Evolutionary conservation across 1,140 invertebrate genomes (phyloP).

Genomic region (Bilobella aurantiaca): DNA sequence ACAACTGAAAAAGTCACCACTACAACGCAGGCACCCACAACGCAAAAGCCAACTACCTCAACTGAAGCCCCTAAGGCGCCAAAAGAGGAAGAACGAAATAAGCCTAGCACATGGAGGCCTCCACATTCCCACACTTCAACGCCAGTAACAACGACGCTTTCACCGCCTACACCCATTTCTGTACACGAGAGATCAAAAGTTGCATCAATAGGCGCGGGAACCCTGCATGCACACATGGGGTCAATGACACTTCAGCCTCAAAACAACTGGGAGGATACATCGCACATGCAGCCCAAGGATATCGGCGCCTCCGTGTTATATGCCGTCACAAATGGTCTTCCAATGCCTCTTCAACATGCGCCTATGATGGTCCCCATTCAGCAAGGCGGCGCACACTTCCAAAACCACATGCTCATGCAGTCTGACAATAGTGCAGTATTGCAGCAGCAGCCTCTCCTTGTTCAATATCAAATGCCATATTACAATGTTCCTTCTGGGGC

Average conservation of each 20-base stretch:
- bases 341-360: neutral
- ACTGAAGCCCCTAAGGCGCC: neutral
- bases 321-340: constrained; percentile 22
- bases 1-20: neutral
- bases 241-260: constrained; percentile 8
- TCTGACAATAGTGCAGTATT: neutral
- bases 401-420: constrained; percentile 3
- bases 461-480: neutral
- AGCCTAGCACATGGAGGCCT: constrained; percentile 29
- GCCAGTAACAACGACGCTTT: neutral
- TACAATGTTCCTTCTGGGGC: too few species aligned
- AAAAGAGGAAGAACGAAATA: neutral
- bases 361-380: neutral
- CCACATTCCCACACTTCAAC: neutral
- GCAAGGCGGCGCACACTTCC: neutral
- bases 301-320: constrained; percentile 22
- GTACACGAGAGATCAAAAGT: neutral
- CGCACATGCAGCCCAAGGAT: constrained; percentile 14
- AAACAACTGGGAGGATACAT: neutral
- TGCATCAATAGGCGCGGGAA: constrained; percentile 19
- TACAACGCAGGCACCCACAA: neutral
- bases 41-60: constrained; percentile 2
- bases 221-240: constrained; percentile 30
- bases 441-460: neutral
- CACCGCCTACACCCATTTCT: neutral